phyloP scores from a whole-genome alignment of 2,113 vertebrate genomes.

The Vidua macroura region DNA sequence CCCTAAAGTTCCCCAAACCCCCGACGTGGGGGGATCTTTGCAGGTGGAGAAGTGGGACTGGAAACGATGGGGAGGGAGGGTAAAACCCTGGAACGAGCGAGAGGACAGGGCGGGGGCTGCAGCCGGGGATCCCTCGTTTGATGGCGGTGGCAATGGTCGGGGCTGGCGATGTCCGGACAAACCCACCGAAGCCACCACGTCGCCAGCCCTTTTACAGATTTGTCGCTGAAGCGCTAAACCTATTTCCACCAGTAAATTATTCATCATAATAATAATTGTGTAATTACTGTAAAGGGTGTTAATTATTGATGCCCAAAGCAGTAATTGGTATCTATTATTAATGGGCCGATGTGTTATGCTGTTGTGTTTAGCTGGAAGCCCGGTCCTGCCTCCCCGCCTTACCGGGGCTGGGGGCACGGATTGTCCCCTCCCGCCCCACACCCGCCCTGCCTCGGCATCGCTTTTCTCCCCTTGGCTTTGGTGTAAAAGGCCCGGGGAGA shows the following conservation, averaged over 20 bases:
- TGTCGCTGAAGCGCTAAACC: constrained; percentile 39
- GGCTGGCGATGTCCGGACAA: not conserved
- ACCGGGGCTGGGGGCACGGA: not conserved
- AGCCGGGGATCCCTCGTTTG: not conserved
- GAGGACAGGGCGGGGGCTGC: not conserved
- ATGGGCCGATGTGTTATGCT: constrained; percentile 79
- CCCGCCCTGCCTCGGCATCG: not conserved
- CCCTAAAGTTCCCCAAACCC: not conserved
- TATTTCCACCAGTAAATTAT: constrained; percentile 85
- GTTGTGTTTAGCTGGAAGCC: constrained; percentile 77
- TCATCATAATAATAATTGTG: constrained; percentile 92
- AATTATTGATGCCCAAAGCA: constrained; percentile 93
- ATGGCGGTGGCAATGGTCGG: not conserved
- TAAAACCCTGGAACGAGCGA: not conserved
- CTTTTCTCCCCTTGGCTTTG: not conserved
- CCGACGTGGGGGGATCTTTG: not conserved
- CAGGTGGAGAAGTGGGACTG: not conserved
- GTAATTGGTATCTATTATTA: constrained; percentile 87
- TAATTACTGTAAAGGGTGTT: constrained; percentile 89
- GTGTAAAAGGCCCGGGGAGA: not conserved
- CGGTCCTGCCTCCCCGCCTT: not conserved
- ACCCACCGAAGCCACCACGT: not conserved
- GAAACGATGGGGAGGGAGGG: not conserved
- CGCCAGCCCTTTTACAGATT: not conserved
- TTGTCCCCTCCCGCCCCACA: not conserved